Percentiles rank a stretch among this genome's conserved stretches.
Evolutionary conservation across 64 coral and sea anemone genomes (phyloP).

Genomic region (Porites australiensis): DNA sequence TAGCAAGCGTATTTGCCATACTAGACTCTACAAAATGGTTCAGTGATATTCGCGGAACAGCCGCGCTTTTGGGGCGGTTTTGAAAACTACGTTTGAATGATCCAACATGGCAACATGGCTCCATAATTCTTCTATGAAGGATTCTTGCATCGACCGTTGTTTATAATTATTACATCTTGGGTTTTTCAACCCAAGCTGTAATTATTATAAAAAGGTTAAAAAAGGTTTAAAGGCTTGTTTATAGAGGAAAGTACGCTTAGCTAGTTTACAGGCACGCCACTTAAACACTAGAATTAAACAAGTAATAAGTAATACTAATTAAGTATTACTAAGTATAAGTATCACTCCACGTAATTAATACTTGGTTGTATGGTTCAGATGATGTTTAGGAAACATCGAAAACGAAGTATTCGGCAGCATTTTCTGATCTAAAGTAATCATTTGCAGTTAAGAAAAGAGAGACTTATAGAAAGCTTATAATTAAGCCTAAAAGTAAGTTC

Average conservation of each 20-base stretch:
- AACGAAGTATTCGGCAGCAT: background rate
- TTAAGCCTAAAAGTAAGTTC: background rate
- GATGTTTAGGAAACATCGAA: slow-evolving; percentile 1
- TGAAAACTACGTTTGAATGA: background rate
- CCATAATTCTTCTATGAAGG: background rate
- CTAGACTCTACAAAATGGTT: background rate
- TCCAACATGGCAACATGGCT: background rate
- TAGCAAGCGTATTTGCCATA: background rate
- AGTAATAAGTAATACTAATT: background rate
- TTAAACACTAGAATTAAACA: background rate
- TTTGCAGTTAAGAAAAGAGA: background rate
- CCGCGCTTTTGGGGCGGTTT: background rate
- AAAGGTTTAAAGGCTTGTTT: no score
- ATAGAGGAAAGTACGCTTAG: no score
- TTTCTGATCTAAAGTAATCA: background rate
- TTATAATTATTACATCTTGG: background rate
- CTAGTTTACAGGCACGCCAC: no score
- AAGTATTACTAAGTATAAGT: background rate
- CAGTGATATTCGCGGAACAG: no score
- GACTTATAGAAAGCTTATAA: background rate
- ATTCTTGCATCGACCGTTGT: background rate
- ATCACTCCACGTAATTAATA: background rate
- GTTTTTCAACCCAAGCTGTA: no score
- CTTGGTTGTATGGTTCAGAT: slow-evolving; percentile 1
- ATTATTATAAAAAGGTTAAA: background rate